Evolutionary conservation across 1,140 invertebrate species (phyloP).

Genomic region (Zaprionus camerounensis): DNA sequence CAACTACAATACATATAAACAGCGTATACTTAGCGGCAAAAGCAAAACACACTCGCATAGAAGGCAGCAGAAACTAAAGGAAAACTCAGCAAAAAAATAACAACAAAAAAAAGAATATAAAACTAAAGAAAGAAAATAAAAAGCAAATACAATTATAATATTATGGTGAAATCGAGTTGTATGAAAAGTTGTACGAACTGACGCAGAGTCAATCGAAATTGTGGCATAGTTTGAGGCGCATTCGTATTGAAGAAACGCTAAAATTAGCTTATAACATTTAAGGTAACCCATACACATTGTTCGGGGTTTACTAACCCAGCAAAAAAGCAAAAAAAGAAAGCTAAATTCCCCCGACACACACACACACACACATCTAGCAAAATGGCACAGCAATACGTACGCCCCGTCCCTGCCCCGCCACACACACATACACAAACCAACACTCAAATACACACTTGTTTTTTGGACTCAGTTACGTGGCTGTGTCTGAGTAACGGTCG

Average conservation of each 20-base stretch:
- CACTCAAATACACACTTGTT: constrained; percentile 1
- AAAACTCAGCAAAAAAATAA: constrained; percentile 4
- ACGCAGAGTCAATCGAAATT: constrained; percentile 28
- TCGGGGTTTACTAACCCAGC: constrained; percentile 19
- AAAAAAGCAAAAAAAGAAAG: constrained; percentile 2
- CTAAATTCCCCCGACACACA: not conserved
- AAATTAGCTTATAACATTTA: constrained; percentile 42
- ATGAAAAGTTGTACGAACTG: constrained; percentile 24
- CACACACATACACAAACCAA: constrained; percentile 1
- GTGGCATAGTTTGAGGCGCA: constrained; percentile 71
- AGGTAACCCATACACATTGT: constrained; percentile 26
- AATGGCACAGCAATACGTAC: constrained; percentile 24
- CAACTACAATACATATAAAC: constrained; percentile 46
- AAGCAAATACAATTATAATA: constrained; percentile 3
- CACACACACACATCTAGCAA: constrained; percentile 26
- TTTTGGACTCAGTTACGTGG: constrained; percentile 30
- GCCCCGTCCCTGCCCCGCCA: not conserved
- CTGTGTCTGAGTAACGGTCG: constrained; percentile 39
- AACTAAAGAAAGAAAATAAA: not conserved
- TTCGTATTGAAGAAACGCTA: constrained; percentile 52
- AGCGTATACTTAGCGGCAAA: constrained; percentile 69
- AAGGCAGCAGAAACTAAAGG: constrained; percentile 31
- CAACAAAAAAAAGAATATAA: constrained; percentile 17
- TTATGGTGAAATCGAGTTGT: constrained; percentile 5
- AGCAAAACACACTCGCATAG: constrained; percentile 57